Percentiles rank a stretch among this genome's conserved stretches.
phyloP scores from a whole-genome alignment of 1,140 invertebrate genomes.

The Drosophila virilis region DNA sequence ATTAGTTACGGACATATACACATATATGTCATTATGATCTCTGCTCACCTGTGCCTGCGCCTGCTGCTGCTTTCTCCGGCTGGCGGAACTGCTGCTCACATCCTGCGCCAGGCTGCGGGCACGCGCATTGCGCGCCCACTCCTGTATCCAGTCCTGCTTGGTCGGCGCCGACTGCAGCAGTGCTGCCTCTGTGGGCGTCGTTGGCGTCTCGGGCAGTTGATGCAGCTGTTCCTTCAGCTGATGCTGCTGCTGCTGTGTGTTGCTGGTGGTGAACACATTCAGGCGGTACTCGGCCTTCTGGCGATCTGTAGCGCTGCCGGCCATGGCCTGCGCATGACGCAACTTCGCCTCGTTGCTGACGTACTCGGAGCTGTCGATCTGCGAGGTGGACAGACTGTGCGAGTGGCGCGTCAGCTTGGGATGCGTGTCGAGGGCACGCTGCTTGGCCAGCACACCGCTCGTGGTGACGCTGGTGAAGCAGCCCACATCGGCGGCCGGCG shows the following conservation, averaged over 20 bases:
- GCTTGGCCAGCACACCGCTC: slow-evolving; percentile 86
- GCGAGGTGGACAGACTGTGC: slow-evolving; percentile 87
- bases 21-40: background rate
- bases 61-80: slow-evolving; percentile 59
- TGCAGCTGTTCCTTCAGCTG: slow-evolving; percentile 44
- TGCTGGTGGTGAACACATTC: slow-evolving; percentile 79
- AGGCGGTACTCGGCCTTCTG: slow-evolving; percentile 83
- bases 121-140: slow-evolving; percentile 82
- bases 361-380: slow-evolving; percentile 87
- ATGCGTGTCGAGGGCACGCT: slow-evolving; percentile 70
- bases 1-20: background rate
- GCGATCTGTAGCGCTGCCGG: slow-evolving; percentile 74
- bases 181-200: slow-evolving; percentile 71
- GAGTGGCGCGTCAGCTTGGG: slow-evolving; percentile 83
- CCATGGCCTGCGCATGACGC: slow-evolving; percentile 58
- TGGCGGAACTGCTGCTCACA: slow-evolving; percentile 59
- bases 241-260: slow-evolving; percentile 47
- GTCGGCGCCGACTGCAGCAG: slow-evolving; percentile 77
- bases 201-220: slow-evolving; percentile 74
- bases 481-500: slow-evolving; percentile 84
- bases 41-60: slow-evolving; percentile 46
- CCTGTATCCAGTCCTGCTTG: slow-evolving; percentile 84
- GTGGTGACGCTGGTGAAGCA: slow-evolving; percentile 87
- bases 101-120: slow-evolving; percentile 76
- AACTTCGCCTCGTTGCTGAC: slow-evolving; percentile 83